Conservation (phyloP, 2,797 vertebrate species). For the Ciconia nigra region DNA sequence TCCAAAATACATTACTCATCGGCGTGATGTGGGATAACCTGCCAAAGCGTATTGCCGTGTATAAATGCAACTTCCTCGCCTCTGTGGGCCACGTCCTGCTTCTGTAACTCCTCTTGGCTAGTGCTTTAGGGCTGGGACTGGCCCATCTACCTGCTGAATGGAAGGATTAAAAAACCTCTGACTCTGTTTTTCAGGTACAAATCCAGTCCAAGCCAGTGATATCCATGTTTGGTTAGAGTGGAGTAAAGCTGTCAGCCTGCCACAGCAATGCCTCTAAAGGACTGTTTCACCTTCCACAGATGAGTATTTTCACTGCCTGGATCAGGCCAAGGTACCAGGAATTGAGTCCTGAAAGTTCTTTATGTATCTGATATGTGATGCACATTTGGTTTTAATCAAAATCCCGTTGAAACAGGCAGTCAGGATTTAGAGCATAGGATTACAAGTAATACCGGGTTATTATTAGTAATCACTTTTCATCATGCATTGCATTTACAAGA, state of each 20-base stretch:
- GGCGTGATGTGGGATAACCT: not conserved
- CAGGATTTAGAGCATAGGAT: not conserved
- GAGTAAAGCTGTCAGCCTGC: not conserved
- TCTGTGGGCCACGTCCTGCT: not conserved
- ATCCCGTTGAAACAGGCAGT: not conserved
- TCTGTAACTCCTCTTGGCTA: not conserved
- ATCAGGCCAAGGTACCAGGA: not conserved
- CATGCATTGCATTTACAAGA: not conserved
- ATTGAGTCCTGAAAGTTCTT: not conserved
- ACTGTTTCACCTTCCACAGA: not conserved
- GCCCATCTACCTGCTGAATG: not conserved
- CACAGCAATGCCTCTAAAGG: not conserved
- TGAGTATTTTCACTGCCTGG: not conserved
- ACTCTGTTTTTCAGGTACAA: not conserved
- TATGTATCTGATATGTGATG: not conserved
- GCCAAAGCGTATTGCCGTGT: not conserved
- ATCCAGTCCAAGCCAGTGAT: not conserved
- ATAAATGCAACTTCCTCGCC: not conserved
- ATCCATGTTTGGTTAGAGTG: accelerated
- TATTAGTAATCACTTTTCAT: constrained; percentile 11
- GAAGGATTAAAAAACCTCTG: not conserved
- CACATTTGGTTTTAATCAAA: constrained; percentile 41
- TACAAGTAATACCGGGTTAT: not conserved
- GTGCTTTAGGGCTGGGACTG: not conserved
- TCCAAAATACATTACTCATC: not conserved